Evolutionary conservation across 2,888 invertebrate genomes (phyloP), one percentile per base, ranked within the genome.

Genomic region (Myopa testacea): DNA sequence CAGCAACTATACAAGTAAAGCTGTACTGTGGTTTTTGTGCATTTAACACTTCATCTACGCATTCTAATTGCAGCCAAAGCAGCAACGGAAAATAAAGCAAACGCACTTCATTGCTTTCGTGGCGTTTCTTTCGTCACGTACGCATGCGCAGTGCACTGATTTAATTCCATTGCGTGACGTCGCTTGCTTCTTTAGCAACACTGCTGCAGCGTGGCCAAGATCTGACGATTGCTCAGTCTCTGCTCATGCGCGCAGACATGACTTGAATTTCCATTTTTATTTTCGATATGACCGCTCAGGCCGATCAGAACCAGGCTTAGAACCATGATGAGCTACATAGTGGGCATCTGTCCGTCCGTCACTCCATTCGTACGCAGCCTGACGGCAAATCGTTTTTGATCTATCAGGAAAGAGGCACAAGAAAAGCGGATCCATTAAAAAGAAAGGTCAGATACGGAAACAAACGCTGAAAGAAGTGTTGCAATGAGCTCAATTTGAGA

Each of bases 71-170:
- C 37, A 69, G 19, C 26, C 45, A 68, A 10, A 69, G 26, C 52
- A 69, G 52, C 26, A 52, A 52, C 52, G 19, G 19, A 7, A 8
- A 19, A 45, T 34, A 38, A 38, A 34, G 5, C 14, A 12, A 4
- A 37, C 8, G 10, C 19, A 16, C 14, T 3, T 65, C 12, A 38
- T 0, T 3, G 12, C n/a, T 52, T n/a, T 45, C n/a, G 19, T 52
- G 6, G 19, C 37, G 14, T 52, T 69, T n/a, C 52, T 69, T 69
- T 26, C 71, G 38, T 37, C 71, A 71, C 71, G 71, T 71, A 71
- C 58, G 58, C 71, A 71, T 58, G 58, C 58, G 55, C 58, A 58
- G 14, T 71, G 71, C 71, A 71, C 71, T 58, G 71, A 58, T 71
- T 71, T 58, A 55, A 38, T 7, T 71, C 10, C n/a, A 38, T 34